Evolutionary conservation across 1,140 invertebrate species (phyloP), one percentile per base, ranked within the genome.

Genomic region (Acromyrmex charruanus): DNA sequence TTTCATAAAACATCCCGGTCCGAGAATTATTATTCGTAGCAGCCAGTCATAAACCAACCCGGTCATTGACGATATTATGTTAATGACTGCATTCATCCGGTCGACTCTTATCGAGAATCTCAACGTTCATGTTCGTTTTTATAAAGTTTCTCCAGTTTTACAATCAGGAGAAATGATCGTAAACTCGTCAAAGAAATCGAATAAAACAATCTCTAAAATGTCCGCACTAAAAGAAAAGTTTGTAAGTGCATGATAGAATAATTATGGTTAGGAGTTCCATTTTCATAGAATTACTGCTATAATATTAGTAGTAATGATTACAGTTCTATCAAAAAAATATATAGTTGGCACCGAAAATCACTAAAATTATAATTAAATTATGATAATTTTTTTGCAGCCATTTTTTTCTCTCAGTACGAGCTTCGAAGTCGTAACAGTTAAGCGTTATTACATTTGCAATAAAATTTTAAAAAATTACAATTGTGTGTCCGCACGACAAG

Each of bases 41-140:
- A 58, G 87, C 58, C 53, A 79, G n/a, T 71, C 58, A 28, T 77
- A 68, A 88, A 85, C 69, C 28, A 55, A 69, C 9, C 44, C 25
- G 44, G 2, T 72, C 74, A 61, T 86, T 74, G 65, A 14, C 21
- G 21, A 72, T 51, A 89, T 89, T 89, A 87, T 89, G 77, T n/a
- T 79, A 87, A 89, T 82, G 44, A 14, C 49, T 16, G 61, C 44
- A 63, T 84, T 68, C 88, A 80, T 86, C 63, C 87, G 85, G 61
- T 53, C 51, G 55, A 71, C 55, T 71, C n/a, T 89, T 86, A 88
- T 88, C 87, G 68, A 5, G 18, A 49, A 80, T 74, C 87, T 77
- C 12, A 28, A 81, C 69, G 51, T 72, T 88, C 61, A n/a, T 51
- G 25, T 25, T 21, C 49, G 66, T 77, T 74, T 79, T 85, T 69